These are phyloP conservation scores for Eumeta japonica DNA, from an alignment of 1,140 invertebrate species.

Conservation along the genomic window DNA sequence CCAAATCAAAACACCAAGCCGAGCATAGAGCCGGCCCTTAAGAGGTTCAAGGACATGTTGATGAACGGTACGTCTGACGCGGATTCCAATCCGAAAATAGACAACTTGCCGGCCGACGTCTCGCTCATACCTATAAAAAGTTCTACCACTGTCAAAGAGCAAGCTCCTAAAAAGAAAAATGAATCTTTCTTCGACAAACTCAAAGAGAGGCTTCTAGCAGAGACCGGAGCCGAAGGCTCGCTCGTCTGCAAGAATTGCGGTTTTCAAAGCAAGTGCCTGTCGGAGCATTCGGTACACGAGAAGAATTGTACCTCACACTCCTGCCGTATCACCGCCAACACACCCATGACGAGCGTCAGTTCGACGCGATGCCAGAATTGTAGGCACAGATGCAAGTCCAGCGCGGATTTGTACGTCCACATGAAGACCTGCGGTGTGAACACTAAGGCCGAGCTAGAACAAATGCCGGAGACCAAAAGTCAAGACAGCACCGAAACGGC, in stretches of 20 bases:
- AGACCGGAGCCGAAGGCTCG: slow-evolving; percentile 56
- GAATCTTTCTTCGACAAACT: slow-evolving; percentile 80
- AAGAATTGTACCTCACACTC: slow-evolving; percentile 60
- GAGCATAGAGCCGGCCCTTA: slow-evolving; percentile 35
- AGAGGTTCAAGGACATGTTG: slow-evolving; percentile 34
- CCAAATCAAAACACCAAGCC: slow-evolving; percentile 34
- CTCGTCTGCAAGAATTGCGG: slow-evolving; percentile 73
- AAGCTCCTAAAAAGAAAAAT: slow-evolving; percentile 62
- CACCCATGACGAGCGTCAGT: slow-evolving; percentile 54
- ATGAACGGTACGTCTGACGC: slow-evolving; percentile 5
- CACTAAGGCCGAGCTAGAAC: slow-evolving; percentile 30
- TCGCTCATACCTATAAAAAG: slow-evolving; percentile 25
- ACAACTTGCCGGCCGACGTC: slow-evolving; percentile 31
- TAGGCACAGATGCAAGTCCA: slow-evolving; percentile 79
- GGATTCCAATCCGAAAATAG: slow-evolving; percentile 19
- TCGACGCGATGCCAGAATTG: slow-evolving; percentile 83
- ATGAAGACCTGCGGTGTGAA: slow-evolving; percentile 66
- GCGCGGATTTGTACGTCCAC: slow-evolving; percentile 72
- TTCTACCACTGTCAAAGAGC: slow-evolving; percentile 22
- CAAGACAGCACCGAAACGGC: slow-evolving; percentile 31
- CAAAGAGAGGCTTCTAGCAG: slow-evolving; percentile 69
- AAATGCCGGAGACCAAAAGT: slow-evolving; percentile 26
- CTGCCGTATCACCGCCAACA: slow-evolving; percentile 30
- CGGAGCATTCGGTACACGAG: slow-evolving; percentile 74
- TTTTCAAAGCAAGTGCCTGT: slow-evolving; percentile 80